Conservation (phyloP, 2,888 invertebrate genomes). For the Cyclophora albipunctata region DNA sequence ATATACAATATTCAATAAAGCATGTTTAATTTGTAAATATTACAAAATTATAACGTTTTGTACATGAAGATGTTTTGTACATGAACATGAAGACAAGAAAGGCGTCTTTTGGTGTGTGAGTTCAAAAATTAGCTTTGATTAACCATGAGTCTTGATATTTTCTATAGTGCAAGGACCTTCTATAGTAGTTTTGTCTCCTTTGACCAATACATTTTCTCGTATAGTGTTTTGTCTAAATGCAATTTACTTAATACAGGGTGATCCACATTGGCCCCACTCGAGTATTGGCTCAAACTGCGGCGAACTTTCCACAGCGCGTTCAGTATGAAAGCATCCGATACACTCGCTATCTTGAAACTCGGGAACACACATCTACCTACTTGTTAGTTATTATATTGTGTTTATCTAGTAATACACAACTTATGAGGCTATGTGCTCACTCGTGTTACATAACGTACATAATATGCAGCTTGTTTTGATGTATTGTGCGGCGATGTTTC, state of each 20-base stretch:
- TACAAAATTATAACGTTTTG: no score
- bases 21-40: no score
- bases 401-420: neutral
- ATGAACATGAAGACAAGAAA: no score
- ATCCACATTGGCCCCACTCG: conserved; percentile 28
- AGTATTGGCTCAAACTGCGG: conserved; percentile 38
- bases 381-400: conserved; percentile 8
- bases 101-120: no score
- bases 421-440: neutral
- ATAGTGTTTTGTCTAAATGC: no score
- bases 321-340: conserved; percentile 58
- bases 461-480: neutral
- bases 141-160: no score
- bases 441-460: neutral
- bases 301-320: conserved; percentile 48
- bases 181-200: no score
- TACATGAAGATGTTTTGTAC: no score
- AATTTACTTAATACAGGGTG: conserved; percentile 6
- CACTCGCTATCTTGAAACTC: conserved; percentile 50
- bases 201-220: no score
- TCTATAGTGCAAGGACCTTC: no score
- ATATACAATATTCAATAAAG: no score
- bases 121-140: no score
- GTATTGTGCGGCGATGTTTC: neutral
- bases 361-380: conserved; percentile 15